Percentiles rank a stretch among this genome's conserved stretches.
Evolutionary conservation across 2,113 vertebrate genomes (phyloP).

Genomic region (Dicentrarchus labrax): DNA sequence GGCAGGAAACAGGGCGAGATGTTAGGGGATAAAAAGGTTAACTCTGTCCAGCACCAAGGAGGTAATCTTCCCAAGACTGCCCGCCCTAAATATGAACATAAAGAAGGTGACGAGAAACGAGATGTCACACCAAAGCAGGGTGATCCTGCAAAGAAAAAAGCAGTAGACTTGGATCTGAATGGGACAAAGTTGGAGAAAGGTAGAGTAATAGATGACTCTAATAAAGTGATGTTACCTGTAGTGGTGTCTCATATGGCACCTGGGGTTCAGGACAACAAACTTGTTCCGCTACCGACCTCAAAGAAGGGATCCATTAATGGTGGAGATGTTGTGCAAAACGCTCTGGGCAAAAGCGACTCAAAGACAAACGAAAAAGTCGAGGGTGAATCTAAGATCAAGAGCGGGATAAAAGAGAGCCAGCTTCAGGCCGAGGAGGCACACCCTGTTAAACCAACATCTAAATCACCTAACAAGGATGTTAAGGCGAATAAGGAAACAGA

Average conservation of each 20-base stretch:
- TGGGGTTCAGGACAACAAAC: constrained; percentile 48
- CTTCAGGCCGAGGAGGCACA: not conserved
- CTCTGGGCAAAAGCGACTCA: not conserved
- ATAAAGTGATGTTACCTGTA: not conserved
- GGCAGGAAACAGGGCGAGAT: not conserved
- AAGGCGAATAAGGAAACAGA: not conserved
- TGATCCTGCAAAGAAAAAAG: constrained; percentile 41
- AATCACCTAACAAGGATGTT: constrained; percentile 10
- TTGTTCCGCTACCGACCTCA: not conserved
- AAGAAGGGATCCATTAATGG: not conserved
- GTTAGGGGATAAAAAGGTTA: not conserved
- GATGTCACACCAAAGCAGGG: constrained; percentile 22
- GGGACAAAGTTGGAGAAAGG: constrained; percentile 9
- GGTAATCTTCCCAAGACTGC: not conserved
- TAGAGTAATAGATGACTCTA: not conserved
- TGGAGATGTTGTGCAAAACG: constrained; percentile 1
- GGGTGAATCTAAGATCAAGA: not conserved
- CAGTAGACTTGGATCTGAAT: constrained; percentile 45
- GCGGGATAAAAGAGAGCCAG: not conserved
- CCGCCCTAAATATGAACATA: not conserved
- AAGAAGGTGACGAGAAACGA: not conserved
- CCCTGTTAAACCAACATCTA: constrained; percentile 24
- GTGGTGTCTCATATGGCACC: constrained; percentile 17
- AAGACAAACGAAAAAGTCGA: constrained; percentile 9
- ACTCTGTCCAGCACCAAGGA: not conserved